Percentiles rank a stretch among this genome's conserved stretches.
Evolutionary conservation across 2,888 invertebrate species (phyloP).

Genomic region (Mythimna ferrago): DNA sequence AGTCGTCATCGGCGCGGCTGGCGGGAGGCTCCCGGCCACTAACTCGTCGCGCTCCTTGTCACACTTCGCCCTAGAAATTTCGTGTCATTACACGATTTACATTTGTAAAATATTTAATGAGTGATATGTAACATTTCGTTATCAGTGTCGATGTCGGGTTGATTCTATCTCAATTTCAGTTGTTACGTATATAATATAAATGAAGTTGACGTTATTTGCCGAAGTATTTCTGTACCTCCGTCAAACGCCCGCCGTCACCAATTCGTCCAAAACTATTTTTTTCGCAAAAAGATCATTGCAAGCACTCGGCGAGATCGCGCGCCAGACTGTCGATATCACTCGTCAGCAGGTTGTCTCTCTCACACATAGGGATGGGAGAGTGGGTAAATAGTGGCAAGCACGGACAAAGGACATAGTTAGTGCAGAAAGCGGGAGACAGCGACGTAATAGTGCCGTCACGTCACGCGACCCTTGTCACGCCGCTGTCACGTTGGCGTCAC

Average conservation of each 20-base stretch:
- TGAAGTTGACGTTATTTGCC: conserved; percentile 11
- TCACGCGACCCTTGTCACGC: conserved; percentile 54
- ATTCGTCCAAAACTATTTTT: neutral
- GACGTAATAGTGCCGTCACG: conserved; percentile 35
- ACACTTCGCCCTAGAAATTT: conserved; percentile 17
- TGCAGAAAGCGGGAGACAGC: conserved; percentile 31
- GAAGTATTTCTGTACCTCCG: conserved; percentile 11
- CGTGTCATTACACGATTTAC: conserved; percentile 3
- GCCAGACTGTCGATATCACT: conserved; percentile 17
- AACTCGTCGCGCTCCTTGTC: neutral
- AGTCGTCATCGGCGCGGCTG: conserved; percentile 8
- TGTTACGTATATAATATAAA: neutral
- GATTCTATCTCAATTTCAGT: conserved; percentile 4
- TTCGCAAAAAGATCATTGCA: conserved; percentile 16
- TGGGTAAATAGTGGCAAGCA: conserved; percentile 7
- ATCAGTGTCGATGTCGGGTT: neutral
- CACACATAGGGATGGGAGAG: neutral
- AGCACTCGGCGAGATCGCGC: conserved; percentile 4
- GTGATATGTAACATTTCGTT: neutral
- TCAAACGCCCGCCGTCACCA: conserved; percentile 23
- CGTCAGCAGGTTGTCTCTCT: conserved; percentile 10
- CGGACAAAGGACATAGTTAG: conserved; percentile 36
- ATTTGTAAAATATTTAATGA: neutral
- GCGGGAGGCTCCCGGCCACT: neutral
- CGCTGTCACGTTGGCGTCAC: conserved; percentile 38